These are phyloP conservation scores for Thera britannica DNA, from an alignment of 2,888 invertebrate genomes.

Conservation along the genomic window DNA sequence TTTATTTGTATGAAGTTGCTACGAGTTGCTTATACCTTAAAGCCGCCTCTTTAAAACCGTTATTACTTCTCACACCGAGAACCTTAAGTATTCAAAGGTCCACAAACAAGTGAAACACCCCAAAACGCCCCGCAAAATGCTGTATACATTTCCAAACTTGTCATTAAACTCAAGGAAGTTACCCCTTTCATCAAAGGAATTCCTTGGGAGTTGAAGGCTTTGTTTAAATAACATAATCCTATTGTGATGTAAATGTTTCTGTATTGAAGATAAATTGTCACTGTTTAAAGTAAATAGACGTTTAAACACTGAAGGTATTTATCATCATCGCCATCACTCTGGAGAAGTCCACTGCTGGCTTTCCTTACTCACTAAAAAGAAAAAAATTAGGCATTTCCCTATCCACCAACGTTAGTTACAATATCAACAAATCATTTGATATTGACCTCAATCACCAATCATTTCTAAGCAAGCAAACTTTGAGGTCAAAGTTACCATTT, in stretches of 20 bases:
- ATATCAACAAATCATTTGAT: slow-evolving; percentile 8
- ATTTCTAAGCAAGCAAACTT: slow-evolving; percentile 19
- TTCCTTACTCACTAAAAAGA: no score
- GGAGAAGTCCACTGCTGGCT: background rate
- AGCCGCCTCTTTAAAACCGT: no score
- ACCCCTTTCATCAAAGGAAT: slow-evolving; percentile 50
- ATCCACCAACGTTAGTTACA: no score
- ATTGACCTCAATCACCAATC: slow-evolving; percentile 21
- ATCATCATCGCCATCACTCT: background rate
- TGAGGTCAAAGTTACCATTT: slow-evolving; percentile 24
- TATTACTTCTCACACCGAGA: no score
- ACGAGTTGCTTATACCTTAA: no score
- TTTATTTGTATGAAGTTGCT: no score
- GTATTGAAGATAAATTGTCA: slow-evolving; percentile 51
- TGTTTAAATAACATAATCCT: slow-evolving; percentile 52
- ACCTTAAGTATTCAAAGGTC: slow-evolving; percentile 7
- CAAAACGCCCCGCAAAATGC: slow-evolving; percentile 16
- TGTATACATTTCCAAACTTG: slow-evolving; percentile 46
- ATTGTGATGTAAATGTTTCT: slow-evolving; percentile 59
- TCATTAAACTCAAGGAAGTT: slow-evolving; percentile 49
- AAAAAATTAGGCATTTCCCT: no score
- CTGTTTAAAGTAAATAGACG: slow-evolving; percentile 41
- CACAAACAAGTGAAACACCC: slow-evolving; percentile 20
- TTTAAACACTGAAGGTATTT: slow-evolving; percentile 5
- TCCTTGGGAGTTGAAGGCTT: slow-evolving; percentile 50